phyloP scores from a whole-genome alignment of 1,140 invertebrate genomes.

The Drosophila kurseongensis region DNA sequence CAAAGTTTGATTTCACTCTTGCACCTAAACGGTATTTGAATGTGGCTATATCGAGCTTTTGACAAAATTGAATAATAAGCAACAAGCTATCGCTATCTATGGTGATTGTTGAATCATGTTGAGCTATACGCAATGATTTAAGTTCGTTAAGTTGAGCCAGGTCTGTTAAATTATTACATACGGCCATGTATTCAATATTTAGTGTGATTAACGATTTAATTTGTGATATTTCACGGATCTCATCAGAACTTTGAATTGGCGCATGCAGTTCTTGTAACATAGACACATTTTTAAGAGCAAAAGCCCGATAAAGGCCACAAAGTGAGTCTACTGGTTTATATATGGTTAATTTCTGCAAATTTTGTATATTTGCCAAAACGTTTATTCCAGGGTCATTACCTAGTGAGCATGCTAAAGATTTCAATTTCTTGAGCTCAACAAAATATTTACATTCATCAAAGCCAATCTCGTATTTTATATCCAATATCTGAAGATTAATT shows the following conservation, averaged over 20 bases:
- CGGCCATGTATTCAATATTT: too few species aligned
- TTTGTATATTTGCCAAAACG: background rate
- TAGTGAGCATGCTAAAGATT: background rate
- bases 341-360: background rate
- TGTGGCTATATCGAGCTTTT: background rate
- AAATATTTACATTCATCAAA: background rate
- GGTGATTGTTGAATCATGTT: too few species aligned
- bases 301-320: background rate
- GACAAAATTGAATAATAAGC: background rate
- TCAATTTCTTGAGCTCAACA: background rate
- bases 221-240: background rate
- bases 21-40: background rate
- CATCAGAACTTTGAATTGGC: background rate
- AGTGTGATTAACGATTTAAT: too few species aligned
- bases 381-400: background rate
- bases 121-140: too few species aligned
- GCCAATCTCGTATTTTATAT: background rate
- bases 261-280: background rate
- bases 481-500: background rate
- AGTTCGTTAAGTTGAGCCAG: too few species aligned
- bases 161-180: too few species aligned
- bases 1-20: background rate
- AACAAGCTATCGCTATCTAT: background rate
- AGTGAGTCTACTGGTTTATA: background rate
- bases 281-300: background rate